A percentile compares a stretch with the other conserved stretches of the same genome.
Evolutionary conservation across 2,888 invertebrate species (phyloP).

Genomic region (Tetrapedia diversipes): DNA sequence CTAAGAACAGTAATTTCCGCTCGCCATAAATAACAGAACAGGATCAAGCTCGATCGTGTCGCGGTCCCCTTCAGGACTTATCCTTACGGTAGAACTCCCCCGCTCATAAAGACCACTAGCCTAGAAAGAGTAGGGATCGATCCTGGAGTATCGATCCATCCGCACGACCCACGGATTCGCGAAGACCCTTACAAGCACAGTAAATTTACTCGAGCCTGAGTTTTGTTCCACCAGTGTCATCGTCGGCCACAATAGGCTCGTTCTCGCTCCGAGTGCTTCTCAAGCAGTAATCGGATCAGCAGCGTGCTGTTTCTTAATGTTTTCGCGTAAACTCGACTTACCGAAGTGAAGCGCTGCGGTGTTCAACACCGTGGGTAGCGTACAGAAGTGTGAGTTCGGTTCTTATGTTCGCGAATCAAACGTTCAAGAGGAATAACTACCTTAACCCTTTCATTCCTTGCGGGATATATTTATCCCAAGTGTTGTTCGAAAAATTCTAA

Average conservation of each 20-base stretch:
- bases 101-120: conserved; percentile 7
- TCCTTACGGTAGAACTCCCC: not conserved
- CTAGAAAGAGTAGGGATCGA: conserved; percentile 18
- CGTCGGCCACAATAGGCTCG: not conserved
- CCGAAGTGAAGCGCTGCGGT: conserved; percentile 15
- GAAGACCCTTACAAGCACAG: not conserved
- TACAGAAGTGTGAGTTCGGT: no score
- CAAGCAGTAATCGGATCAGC: conserved; percentile 27
- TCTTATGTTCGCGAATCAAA: no score
- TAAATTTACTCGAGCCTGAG: not conserved
- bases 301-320: conserved; percentile 10
- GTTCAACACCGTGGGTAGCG: no score
- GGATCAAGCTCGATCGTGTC: not conserved
- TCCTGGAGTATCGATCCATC: conserved; percentile 16
- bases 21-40: conserved; percentile 3
- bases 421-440: no score
- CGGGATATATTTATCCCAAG: no score
- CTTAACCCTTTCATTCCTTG: no score
- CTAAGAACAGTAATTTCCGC: not conserved
- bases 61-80: not conserved
- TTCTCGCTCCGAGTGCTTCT: conserved; percentile 8
- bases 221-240: not conserved
- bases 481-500: no score
- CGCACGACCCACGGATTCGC: not conserved
- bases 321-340: conserved; percentile 14